Conservation (phyloP, 2,888 invertebrate species). For the Agrotis segetum region DNA sequence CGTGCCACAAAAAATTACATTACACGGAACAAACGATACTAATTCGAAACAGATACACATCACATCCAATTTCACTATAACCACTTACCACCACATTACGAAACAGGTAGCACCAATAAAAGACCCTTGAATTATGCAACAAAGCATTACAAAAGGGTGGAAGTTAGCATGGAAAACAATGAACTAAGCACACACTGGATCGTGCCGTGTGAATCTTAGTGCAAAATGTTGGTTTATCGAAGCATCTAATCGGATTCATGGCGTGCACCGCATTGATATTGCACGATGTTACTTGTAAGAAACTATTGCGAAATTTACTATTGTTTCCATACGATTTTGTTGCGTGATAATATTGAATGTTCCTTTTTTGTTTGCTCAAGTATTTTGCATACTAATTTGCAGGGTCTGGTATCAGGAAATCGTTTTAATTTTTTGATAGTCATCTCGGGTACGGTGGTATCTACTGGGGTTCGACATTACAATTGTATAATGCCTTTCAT, state of each 20-base stretch:
- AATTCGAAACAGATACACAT: constrained; percentile 58
- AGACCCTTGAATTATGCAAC: constrained; percentile 73
- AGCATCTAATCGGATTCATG: constrained; percentile 79
- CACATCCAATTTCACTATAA: constrained; percentile 58
- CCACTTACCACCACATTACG: constrained; percentile 59
- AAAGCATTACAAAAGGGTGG: constrained; percentile 70
- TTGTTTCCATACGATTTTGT: constrained; percentile 77
- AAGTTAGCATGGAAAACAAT: constrained; percentile 75
- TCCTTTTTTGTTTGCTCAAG: constrained; percentile 56
- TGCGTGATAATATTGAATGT: constrained; percentile 67
- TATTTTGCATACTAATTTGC: constrained; percentile 64
- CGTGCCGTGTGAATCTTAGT: constrained; percentile 76
- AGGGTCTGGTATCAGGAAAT: constrained; percentile 41
- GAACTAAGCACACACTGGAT: constrained; percentile 70
- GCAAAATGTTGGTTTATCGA: constrained; percentile 76
- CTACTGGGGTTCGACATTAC: constrained; percentile 33
- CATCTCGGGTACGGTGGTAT: constrained; percentile 44
- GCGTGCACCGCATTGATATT: constrained; percentile 76
- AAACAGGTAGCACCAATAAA: constrained; percentile 59
- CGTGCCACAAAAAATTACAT: constrained; percentile 55
- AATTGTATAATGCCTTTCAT: constrained; percentile 45
- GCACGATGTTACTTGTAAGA: constrained; percentile 77
- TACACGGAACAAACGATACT: constrained; percentile 49
- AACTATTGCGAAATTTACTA: constrained; percentile 75
- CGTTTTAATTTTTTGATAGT: constrained; percentile 60